Evolutionary conservation across 2,113 vertebrate genomes (phyloP), one percentile per base, ranked within the genome.

Genomic region (Plestiodon gilberti): DNA sequence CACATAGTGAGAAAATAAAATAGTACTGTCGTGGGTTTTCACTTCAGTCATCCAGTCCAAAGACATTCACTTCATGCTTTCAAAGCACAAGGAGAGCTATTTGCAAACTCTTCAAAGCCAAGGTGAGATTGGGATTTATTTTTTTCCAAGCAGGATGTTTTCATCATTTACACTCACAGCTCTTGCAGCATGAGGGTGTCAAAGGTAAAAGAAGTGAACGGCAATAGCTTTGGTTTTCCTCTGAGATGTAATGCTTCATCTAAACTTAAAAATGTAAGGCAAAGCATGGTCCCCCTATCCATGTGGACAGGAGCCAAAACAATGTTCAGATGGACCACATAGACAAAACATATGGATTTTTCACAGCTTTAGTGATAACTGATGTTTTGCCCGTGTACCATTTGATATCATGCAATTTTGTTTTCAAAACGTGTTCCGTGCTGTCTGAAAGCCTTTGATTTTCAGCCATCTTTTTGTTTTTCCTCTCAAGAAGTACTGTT

Each of bases 321-420:
- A 88, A 55, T 1, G 3, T 75, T 84, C 61, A 52, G 30, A 84
- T 38, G 81, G 74, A 81, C 78, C 9, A 25, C n/a, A 74, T 52
- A 65, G 69, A 69, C 78, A 74, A 79, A 90, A 43, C 65, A 82
- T 92, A 82, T 82, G 55, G 87, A 89, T 89, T 84, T 89, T 91
- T 91, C 82, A 70, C 89, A 65, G 17, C 17, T 78, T 55, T 78
- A n/a, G 35, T 52, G 74, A 81, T 89, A 88, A 86, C 74, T 1
- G 61, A 83, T 90, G 78, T 75, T 86, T 81, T 86, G 78, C 59
- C 78, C n/a, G 18, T 81, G 23, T 52, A 28, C 59, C 3, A 9
- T 74, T 90, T 85, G 67, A 87, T 35, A 77, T 65, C 76, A 18
- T 59, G 57, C n/a, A 13, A 52, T 40, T 65, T 73, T 85, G 14